Conservation (phyloP, 1,140 invertebrate species). For the Drosophila truncata region DNA sequence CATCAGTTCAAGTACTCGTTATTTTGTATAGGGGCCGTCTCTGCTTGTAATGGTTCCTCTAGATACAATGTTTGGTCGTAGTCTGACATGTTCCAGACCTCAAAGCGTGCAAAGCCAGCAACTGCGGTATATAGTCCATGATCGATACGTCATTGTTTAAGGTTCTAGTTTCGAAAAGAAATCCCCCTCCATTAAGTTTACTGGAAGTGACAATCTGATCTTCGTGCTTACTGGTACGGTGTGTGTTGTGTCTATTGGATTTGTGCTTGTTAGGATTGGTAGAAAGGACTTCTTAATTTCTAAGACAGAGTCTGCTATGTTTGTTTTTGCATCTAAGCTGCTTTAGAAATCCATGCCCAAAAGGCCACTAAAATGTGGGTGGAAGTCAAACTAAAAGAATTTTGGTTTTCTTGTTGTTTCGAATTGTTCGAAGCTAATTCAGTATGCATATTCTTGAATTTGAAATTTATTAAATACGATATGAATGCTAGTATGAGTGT, state of each 20-base stretch:
- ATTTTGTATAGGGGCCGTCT: not conserved
- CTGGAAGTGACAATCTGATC: conserved; percentile 3
- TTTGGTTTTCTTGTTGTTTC: too few species aligned
- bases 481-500: too few species aligned
- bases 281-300: too few species aligned
- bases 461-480: too few species aligned
- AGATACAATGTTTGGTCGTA: conserved; percentile 6
- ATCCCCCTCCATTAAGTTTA: conserved; percentile 10
- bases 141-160: not conserved
- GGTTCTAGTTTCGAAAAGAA: conserved; percentile 8
- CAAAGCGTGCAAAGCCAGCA: not conserved
- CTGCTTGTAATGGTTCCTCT: conserved; percentile 2
- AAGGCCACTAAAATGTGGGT: too few species aligned
- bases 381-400: too few species aligned
- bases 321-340: too few species aligned
- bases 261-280: not conserved
- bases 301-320: too few species aligned
- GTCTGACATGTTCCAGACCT: conserved; percentile 5
- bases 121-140: conserved; percentile 6
- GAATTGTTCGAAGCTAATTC: too few species aligned
- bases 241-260: not conserved
- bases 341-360: too few species aligned
- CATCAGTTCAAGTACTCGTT: not conserved
- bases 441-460: too few species aligned
- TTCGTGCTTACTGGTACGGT: conserved; percentile 1